A percentile compares a stretch with the other conserved stretches of the same genome.
Conservation (phyloP, 1,140 invertebrate species). For the Drosophila sp. region DNA sequence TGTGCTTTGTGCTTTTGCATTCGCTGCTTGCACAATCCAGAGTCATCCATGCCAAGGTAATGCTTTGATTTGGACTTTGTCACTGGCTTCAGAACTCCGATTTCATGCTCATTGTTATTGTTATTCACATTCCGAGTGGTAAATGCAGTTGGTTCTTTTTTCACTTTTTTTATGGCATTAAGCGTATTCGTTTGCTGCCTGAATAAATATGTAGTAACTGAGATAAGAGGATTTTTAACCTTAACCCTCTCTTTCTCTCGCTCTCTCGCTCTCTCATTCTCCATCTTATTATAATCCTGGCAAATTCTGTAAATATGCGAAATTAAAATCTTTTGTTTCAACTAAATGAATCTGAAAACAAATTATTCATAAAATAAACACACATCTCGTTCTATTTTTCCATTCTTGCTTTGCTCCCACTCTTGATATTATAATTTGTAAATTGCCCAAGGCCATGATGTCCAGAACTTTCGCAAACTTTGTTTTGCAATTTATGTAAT, state of each 20-base stretch:
- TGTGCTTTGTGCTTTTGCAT: slow-evolving; percentile 42
- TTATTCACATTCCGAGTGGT: not conserved
- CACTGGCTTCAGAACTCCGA: slow-evolving; percentile 11
- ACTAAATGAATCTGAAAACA: slow-evolving; percentile 3
- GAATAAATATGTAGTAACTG: not conserved
- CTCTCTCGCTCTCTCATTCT: no score
- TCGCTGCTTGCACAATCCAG: not conserved
- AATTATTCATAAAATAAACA: slow-evolving; percentile 39
- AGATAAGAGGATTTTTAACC: not conserved
- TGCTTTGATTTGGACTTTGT: slow-evolving; percentile 43
- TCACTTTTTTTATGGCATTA: not conserved
- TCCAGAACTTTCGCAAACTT: slow-evolving; percentile 11
- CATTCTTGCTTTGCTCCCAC: not conserved
- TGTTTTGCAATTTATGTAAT: slow-evolving; percentile 18
- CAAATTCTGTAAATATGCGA: not conserved
- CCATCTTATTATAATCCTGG: not conserved
- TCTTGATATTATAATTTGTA: slow-evolving; percentile 5
- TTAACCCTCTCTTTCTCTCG: not conserved
- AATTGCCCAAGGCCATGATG: slow-evolving; percentile 17
- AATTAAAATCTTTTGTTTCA: not conserved
- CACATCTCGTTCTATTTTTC: not conserved
- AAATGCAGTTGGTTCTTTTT: not conserved
- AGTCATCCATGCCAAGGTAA: slow-evolving; percentile 26
- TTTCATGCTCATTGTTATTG: slow-evolving; percentile 24
- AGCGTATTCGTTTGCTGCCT: not conserved